Evolutionary conservation across 2,797 vertebrate species (phyloP).

Genomic region (Cossypha heuglini): DNA sequence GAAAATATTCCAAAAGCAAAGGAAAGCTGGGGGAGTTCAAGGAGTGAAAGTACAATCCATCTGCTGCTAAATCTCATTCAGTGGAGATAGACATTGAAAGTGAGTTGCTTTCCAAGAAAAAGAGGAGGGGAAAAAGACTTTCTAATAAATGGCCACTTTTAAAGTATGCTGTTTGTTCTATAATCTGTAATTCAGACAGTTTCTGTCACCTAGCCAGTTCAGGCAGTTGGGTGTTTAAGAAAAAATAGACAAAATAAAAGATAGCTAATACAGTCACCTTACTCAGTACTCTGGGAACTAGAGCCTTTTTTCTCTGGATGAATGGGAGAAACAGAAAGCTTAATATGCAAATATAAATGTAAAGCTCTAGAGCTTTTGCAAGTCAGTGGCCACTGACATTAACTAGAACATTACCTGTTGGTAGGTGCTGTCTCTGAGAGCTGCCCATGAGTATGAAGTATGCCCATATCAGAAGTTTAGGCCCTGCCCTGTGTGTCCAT

Average conservation of each 20-base stretch:
- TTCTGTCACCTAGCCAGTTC: conserved; percentile 13
- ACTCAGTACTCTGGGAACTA: neutral
- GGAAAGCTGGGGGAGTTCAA: neutral
- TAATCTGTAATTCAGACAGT: conserved; percentile 4
- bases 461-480: neutral
- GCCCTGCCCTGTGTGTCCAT: neutral
- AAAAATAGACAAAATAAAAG: neutral
- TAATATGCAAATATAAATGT: neutral
- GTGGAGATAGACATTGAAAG: neutral
- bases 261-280: neutral
- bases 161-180: conserved; percentile 6
- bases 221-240: neutral
- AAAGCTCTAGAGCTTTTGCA: neutral
- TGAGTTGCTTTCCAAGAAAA: conserved; percentile 46
- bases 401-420: neutral
- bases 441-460: neutral
- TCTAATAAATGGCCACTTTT: conserved; percentile 31
- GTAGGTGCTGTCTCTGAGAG: neutral
- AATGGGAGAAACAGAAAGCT: neutral
- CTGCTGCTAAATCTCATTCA: conserved; percentile 21
- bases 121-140: neutral
- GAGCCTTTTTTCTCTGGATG: neutral
- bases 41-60: neutral
- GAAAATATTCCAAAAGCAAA: conserved; percentile 4
- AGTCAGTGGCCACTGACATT: neutral